Evolutionary conservation across 2,113 vertebrate species (phyloP).

Genomic region (Thomomys bottae): DNA sequence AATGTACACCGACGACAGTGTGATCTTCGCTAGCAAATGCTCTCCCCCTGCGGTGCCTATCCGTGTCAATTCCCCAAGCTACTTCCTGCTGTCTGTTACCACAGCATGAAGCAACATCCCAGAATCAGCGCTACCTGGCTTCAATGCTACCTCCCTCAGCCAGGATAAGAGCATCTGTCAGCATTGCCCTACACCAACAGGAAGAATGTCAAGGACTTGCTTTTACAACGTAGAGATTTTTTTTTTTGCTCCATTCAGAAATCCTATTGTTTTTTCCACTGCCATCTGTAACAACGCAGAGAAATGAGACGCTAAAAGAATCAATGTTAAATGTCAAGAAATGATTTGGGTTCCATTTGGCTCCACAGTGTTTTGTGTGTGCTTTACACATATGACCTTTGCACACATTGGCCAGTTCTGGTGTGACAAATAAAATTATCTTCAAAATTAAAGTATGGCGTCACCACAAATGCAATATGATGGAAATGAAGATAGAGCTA

Average conservation of each 20-base stretch:
- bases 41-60: neutral
- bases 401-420: conserved; percentile 53
- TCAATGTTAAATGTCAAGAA: conserved; percentile 75
- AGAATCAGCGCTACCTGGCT: neutral
- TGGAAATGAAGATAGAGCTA: conserved; percentile 50
- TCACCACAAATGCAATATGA: conserved; percentile 60
- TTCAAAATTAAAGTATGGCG: conserved; percentile 60
- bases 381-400: conserved; percentile 77
- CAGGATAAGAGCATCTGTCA: conserved; percentile 23
- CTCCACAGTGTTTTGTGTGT: conserved; percentile 59
- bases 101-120: conserved; percentile 17
- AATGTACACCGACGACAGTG: neutral
- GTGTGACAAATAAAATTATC: conserved; percentile 74
- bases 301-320: conserved; percentile 74
- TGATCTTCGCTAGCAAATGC: neutral
- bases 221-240: conserved; percentile 34
- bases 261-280: conserved; percentile 66
- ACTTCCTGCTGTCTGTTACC: conserved; percentile 8
- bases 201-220: neutral
- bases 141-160: neutral
- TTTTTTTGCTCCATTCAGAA: neutral
- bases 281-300: conserved; percentile 65
- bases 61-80: neutral
- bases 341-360: conserved; percentile 59
- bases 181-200: neutral